Percentiles rank a stretch among this genome's conserved stretches.
Evolutionary conservation across 2,888 invertebrate species (phyloP).

Genomic region (Cerastoderma edule): DNA sequence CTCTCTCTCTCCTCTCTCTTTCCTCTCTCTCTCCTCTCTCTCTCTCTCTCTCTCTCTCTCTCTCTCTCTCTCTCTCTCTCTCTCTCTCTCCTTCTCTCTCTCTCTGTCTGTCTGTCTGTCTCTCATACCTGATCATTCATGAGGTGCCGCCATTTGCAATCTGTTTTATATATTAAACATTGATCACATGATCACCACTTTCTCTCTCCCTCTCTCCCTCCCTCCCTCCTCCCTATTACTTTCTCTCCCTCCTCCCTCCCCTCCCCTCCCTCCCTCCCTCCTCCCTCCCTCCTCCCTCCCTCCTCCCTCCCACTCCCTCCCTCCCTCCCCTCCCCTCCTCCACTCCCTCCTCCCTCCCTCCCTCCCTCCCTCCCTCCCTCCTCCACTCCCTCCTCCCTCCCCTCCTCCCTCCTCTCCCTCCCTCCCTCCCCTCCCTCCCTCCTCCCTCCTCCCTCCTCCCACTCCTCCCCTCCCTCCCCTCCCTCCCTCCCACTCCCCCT

Average conservation of each 20-base stretch:
- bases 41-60: background rate
- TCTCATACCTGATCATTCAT: background rate
- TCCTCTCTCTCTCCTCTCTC: background rate
- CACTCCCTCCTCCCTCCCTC: no score
- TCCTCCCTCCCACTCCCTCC: no score
- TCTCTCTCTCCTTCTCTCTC: background rate
- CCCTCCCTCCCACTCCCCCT: no score
- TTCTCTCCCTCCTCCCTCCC: background rate
- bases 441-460: no score
- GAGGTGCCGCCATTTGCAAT: no score
- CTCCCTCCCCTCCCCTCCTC: no score
- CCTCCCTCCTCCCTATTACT: no score
- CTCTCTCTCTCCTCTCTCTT: background rate
- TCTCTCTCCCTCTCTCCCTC: background rate
- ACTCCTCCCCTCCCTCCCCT: no score
- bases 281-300: background rate
- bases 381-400: background rate
- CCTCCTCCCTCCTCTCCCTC: background rate
- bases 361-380: no score
- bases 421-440: background rate
- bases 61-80: background rate
- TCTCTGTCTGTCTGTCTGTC: background rate
- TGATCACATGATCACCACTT: no score
- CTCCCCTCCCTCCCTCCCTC: background rate
- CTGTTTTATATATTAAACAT: no score